Evolutionary conservation across 37 sponge, comb jelly and placozoan species (phyloP), one percentile per base, ranked within the genome.

Genomic region (Geodia barretti): DNA sequence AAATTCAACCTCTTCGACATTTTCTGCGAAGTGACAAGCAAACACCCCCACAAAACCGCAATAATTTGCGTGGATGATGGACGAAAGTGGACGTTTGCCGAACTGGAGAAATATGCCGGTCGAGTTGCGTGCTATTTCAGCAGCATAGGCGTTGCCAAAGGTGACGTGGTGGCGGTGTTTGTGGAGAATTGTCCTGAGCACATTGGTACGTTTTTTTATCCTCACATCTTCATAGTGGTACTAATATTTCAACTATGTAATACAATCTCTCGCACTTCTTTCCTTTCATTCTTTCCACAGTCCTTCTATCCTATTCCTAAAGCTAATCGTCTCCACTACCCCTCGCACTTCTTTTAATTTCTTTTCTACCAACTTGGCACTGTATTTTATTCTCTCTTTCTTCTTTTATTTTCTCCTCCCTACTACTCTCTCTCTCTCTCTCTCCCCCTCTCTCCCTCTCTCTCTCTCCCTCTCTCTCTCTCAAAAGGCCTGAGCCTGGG

Each of bases 141-240:
- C n/a, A n/a, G n/a, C n/a, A n/a, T n/a, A n/a, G n/a, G n/a, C n/a
- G n/a, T n/a, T n/a, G n/a, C n/a, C n/a, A 36, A 70, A 59, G 89
- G 90, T 11, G 92, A 92, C 59, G 77, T 65, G 21, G 86, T 95
- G 20, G 92, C 90, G 19, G 26, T 95, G 26, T 88, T 70, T 42
- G 60, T 84, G 78, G 76, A 80, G 36, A 91, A 91, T 62, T 81
- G 86, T 61, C 92, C 92, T 9, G 91, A 95, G 35, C 92, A 90
- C 64, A 64, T 88, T 59, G 82, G 86, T 21, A 7, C 83, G 25
- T 95, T 83, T 81, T 62, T 95, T 40, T 92, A 89, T n/a, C n/a
- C n/a, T n/a, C n/a, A n/a, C n/a, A n/a, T n/a, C n/a, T n/a, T n/a
- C n/a, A n/a, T n/a, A n/a, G n/a, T n/a, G n/a, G n/a, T n/a, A n/a